Conservation (phyloP, 2,888 invertebrate species). For the Nematopogon swammerdamellus region DNA sequence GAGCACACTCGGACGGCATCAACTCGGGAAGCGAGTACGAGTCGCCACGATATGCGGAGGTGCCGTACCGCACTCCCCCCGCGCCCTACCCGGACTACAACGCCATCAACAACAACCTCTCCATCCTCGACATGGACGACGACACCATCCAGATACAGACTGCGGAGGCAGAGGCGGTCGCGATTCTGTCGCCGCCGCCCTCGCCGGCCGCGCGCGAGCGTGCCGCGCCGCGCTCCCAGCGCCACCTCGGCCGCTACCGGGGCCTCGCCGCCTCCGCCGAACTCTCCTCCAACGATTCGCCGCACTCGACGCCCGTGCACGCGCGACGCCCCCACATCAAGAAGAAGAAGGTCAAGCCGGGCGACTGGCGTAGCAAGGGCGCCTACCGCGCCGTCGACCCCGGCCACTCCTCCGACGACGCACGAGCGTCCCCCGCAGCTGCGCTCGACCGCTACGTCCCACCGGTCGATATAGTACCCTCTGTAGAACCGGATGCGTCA, state of each 20-base stretch:
- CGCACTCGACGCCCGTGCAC: constrained; percentile 55
- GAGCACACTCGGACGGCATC: constrained; percentile 12
- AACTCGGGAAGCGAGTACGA: constrained; percentile 16
- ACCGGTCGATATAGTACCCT: too few species aligned
- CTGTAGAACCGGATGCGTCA: too few species aligned
- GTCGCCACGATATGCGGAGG: constrained; percentile 9
- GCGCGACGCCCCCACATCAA: constrained; percentile 31
- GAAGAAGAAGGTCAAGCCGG: constrained; percentile 36
- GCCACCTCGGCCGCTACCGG: constrained; percentile 13
- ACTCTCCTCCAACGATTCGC: constrained; percentile 27
- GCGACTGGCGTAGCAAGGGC: constrained; percentile 39
- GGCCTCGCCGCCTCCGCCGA: constrained; percentile 18
- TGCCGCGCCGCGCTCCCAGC: constrained; percentile 5
- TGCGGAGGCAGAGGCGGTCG: constrained; percentile 4
- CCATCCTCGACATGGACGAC: constrained; percentile 49
- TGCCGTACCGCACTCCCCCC: constrained; percentile 7
- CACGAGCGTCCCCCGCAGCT: background rate
- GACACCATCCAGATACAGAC: constrained; percentile 44
- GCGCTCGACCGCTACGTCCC: constrained; percentile 5
- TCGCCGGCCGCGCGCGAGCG: constrained; percentile 9
- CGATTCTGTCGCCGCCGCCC: constrained; percentile 2
- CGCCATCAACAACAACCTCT: constrained; percentile 39
- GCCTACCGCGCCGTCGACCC: constrained; percentile 37
- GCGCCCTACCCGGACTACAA: constrained; percentile 28
- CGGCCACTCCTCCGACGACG: constrained; percentile 38